Conservation (phyloP, 37 sponge, comb jelly and placozoan genomes). For the Diacarnus erythraeanus region DNA sequence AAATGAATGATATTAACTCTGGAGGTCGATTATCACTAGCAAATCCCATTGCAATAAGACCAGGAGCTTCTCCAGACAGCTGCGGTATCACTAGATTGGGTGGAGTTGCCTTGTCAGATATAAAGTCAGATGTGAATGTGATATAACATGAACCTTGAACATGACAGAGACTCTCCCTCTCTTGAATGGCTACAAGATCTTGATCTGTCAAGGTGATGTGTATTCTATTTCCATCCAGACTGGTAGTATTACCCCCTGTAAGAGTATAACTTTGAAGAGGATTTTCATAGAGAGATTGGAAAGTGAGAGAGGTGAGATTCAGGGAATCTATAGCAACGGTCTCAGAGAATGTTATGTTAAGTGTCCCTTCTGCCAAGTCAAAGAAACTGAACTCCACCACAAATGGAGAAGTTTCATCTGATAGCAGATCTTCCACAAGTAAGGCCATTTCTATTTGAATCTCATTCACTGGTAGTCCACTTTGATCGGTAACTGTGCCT, state of each 20-base stretch:
- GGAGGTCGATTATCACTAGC: slow-evolving; percentile 52
- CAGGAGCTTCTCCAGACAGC: slow-evolving; percentile 53
- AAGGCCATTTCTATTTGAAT: not conserved
- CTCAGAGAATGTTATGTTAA: slow-evolving; percentile 76
- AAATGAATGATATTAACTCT: slow-evolving; percentile 37
- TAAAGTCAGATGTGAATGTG: slow-evolving; percentile 57
- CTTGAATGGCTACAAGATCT: slow-evolving; percentile 71
- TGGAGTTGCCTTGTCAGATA: slow-evolving; percentile 67
- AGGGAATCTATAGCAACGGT: slow-evolving; percentile 68
- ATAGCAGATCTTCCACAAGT: not conserved
- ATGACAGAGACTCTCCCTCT: slow-evolving; percentile 48
- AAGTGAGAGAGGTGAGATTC: slow-evolving; percentile 58
- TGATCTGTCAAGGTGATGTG: slow-evolving; percentile 37
- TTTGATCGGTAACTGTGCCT: slow-evolving; percentile 67
- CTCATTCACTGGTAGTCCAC: slow-evolving; percentile 49
- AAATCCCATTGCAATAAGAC: slow-evolving; percentile 71
- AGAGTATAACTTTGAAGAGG: slow-evolving; percentile 72
- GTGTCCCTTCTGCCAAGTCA: slow-evolving; percentile 56
- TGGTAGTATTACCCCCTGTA: slow-evolving; percentile 41
- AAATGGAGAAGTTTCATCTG: slow-evolving; percentile 27
- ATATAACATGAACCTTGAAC: slow-evolving; percentile 84
- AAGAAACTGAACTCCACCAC: slow-evolving; percentile 59
- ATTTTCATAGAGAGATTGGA: slow-evolving; percentile 68
- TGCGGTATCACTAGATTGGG: slow-evolving; percentile 44
- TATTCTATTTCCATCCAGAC: slow-evolving; percentile 42